Evolutionary conservation across 2,888 invertebrate genomes (phyloP).

Genomic region (Ganaspis brasiliensis): DNA sequence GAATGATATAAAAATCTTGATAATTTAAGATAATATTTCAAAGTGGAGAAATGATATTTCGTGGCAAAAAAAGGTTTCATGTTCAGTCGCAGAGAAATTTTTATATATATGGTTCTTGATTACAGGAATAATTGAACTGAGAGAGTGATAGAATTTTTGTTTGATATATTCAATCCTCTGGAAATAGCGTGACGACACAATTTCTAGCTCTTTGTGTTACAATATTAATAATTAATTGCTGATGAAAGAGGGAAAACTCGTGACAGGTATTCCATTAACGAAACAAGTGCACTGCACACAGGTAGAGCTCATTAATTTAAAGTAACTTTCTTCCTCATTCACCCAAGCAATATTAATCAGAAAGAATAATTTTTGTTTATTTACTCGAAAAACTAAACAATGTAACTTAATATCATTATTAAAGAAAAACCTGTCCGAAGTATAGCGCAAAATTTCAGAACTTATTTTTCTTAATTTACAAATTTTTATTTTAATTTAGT

Average conservation of each 20-base stretch:
- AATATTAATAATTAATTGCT: constrained; percentile 19
- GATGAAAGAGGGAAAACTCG: constrained; percentile 29
- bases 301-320: constrained; percentile 25
- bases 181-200: constrained; percentile 18
- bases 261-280: constrained; percentile 57
- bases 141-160: background rate
- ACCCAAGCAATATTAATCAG: background rate
- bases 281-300: constrained; percentile 22
- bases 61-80: no score
- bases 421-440: no score
- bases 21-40: no score
- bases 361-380: background rate
- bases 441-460: no score
- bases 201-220: background rate
- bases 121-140: background rate
- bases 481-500: no score
- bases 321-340: background rate
- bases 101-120: background rate
- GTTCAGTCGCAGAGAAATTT: background rate
- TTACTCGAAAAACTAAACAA: background rate
- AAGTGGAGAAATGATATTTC: no score
- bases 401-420: no score
- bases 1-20: no score
- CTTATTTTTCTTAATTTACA: no score
- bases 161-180: background rate